These are phyloP conservation scores for Gorsachius goisagi DNA, from an alignment of 2,113 vertebrate genomes.

Conservation along the genomic window DNA sequence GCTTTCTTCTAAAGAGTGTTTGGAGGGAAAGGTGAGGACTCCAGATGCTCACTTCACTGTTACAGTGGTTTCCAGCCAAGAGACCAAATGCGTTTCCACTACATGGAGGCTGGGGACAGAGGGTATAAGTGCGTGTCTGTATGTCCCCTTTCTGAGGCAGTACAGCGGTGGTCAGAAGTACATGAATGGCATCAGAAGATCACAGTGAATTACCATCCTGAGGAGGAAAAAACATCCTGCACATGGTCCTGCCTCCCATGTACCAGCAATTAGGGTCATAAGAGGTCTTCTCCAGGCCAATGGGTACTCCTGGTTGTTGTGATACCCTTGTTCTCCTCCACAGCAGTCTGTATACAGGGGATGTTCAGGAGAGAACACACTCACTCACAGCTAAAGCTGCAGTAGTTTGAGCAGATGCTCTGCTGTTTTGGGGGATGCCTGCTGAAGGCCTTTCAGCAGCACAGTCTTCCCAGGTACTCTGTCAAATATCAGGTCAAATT, in stretches of 20 bases:
- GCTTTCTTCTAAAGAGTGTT: not conserved
- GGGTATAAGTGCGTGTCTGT: rapidly evolving
- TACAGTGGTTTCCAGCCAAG: not conserved
- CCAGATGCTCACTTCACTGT: not conserved
- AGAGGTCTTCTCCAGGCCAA: not conserved
- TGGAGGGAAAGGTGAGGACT: not conserved
- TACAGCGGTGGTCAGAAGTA: not conserved
- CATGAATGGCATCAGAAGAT: not conserved
- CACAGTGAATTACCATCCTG: not conserved
- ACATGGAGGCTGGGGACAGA: not conserved
- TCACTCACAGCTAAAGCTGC: not conserved
- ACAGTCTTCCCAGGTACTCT: not conserved
- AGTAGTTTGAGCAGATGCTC: not conserved
- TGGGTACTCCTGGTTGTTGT: not conserved
- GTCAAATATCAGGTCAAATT: not conserved
- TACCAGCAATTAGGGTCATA: not conserved
- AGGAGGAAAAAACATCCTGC: not conserved
- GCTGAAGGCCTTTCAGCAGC: not conserved
- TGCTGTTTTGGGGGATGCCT: not conserved
- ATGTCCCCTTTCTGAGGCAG: not conserved
- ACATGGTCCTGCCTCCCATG: not conserved
- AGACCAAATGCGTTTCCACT: not conserved
- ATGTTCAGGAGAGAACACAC: not conserved
- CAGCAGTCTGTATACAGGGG: not conserved
- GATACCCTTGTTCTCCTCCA: not conserved